Conservation (phyloP, 2,888 invertebrate species). For the Auanema sp. region DNA sequence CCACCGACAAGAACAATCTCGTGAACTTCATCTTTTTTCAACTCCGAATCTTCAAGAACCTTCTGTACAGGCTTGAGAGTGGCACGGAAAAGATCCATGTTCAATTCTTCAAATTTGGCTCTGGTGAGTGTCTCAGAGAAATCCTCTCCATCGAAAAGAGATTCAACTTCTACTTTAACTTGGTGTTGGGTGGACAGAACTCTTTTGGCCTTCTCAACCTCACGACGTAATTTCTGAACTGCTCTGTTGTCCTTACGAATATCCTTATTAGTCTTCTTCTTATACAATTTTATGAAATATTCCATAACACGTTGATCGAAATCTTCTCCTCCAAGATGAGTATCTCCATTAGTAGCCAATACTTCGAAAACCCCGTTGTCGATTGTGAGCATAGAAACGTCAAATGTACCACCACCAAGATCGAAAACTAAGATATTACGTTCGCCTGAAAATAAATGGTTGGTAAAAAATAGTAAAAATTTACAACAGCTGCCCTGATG, state of each 20-base stretch:
- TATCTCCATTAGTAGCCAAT: conserved; percentile 54
- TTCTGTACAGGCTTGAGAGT: conserved; percentile 93
- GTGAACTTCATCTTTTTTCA: conserved; percentile 96
- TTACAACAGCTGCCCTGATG: neutral
- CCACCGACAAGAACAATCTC: conserved; percentile 99
- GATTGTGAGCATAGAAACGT: conserved; percentile 94
- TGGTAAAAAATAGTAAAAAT: too few species aligned
- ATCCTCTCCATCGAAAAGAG: conserved; percentile 95
- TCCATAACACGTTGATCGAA: conserved; percentile 72
- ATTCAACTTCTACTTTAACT: conserved; percentile 90
- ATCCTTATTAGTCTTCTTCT: conserved; percentile 66
- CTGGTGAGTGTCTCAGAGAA: conserved; percentile 96
- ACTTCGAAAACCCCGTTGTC: conserved; percentile 97
- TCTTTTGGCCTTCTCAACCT: conserved; percentile 66
- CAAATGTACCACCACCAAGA: conserved; percentile 98
- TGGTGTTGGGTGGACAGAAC: conserved; percentile 88
- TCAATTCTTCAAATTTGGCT: conserved; percentile 78
- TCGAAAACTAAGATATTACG: conserved; percentile 98
- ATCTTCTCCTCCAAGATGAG: conserved; percentile 82
- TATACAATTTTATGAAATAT: conserved; percentile 86
- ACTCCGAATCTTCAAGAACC: conserved; percentile 93
- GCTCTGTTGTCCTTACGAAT: conserved; percentile 64
- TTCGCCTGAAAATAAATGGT: conserved; percentile 69
- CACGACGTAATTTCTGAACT: conserved; percentile 65
- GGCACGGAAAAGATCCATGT: conserved; percentile 73